Conservation (phyloP, 1,140 invertebrate genomes). For the Agrilus planipennis region DNA sequence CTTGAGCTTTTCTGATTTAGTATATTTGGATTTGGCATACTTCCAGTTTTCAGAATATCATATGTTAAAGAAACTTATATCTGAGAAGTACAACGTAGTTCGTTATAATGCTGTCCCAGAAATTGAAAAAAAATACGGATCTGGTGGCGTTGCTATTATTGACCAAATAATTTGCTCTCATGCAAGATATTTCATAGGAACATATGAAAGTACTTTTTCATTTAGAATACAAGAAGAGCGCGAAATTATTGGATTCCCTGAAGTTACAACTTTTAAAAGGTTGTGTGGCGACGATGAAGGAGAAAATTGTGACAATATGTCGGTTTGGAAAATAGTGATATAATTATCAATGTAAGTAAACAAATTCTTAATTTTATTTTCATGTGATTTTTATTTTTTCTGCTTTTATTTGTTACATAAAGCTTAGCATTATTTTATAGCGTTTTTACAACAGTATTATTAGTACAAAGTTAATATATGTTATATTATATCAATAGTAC, state of each 20-base stretch:
- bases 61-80: conserved; percentile 34
- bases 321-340: conserved; percentile 40
- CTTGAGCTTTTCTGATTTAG: background rate
- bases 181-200: conserved; percentile 81
- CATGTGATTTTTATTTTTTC: too few relatives aligned
- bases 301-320: conserved; percentile 34
- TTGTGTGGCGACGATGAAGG: conserved; percentile 55
- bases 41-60: conserved; percentile 37
- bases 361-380: too few relatives aligned
- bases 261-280: conserved; percentile 76
- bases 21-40: background rate
- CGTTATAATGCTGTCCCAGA: conserved; percentile 37
- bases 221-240: conserved; percentile 94
- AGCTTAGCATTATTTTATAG: too few relatives aligned
- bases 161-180: conserved; percentile 93
- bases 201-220: conserved; percentile 89
- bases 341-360: too few relatives aligned
- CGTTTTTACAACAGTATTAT: too few relatives aligned
- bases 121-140: conserved; percentile 46
- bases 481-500: background rate
- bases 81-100: conserved; percentile 34
- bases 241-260: conserved; percentile 80
- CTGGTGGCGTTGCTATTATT: conserved; percentile 86
- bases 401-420: too few relatives aligned
- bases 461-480: too few relatives aligned